Percentiles rank a stretch among this genome's conserved stretches.
phyloP scores from a whole-genome alignment of 2,797 vertebrate species.

The Pampus argenteus region DNA sequence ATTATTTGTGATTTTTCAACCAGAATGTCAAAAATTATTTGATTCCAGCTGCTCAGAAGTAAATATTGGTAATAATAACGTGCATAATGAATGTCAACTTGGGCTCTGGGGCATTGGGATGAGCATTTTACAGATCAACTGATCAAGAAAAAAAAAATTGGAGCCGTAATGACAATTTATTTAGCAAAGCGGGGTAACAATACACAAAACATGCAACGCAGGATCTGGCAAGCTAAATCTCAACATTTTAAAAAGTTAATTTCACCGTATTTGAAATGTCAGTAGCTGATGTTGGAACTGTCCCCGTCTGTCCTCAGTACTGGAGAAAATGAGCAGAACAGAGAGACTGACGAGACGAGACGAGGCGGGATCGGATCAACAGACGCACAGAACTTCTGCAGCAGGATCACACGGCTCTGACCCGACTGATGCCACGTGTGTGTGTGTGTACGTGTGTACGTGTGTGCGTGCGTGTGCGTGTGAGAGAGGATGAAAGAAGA shows the following conservation, averaged over 20 bases:
- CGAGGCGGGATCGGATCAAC: constrained; percentile 30
- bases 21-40: too few relatives aligned
- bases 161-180: too few relatives aligned
- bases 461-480: background rate
- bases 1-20: too few relatives aligned
- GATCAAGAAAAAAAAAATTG: too few relatives aligned
- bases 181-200: too few relatives aligned
- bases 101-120: too few relatives aligned
- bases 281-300: background rate
- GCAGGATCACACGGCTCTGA: constrained; percentile 22
- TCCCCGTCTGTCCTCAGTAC: constrained; percentile 72
- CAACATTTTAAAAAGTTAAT: background rate
- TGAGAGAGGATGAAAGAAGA: constrained; percentile 20
- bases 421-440: constrained; percentile 12
- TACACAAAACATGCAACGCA: background rate
- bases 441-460: background rate
- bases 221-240: background rate
- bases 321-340: constrained; percentile 85
- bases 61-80: too few relatives aligned
- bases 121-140: too few relatives aligned
- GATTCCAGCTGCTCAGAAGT: too few relatives aligned
- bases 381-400: constrained; percentile 23
- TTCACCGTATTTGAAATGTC: background rate
- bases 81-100: too few relatives aligned
- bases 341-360: constrained; percentile 16